Percentiles rank a stretch among this genome's conserved stretches.
phyloP scores from a whole-genome alignment of 2,888 invertebrate species.

The Euspilapteryx auroguttella region DNA sequence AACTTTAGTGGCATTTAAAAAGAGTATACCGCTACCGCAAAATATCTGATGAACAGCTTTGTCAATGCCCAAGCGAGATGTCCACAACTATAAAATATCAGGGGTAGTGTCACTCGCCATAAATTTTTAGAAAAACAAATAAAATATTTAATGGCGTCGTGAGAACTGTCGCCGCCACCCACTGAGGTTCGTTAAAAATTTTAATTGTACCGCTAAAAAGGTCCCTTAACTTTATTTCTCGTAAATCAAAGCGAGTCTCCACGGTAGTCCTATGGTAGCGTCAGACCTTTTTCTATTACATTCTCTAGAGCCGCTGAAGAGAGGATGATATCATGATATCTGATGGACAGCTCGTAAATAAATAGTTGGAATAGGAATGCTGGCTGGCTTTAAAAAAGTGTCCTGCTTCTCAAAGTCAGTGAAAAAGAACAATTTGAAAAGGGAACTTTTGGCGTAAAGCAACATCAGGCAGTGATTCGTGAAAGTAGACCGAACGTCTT shows the following conservation, averaged over 20 bases:
- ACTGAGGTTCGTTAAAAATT: conserved; percentile 55
- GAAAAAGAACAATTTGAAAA: background rate
- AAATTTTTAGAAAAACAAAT: conserved; percentile 37
- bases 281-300: conserved; percentile 11
- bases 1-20: too few relatives aligned
- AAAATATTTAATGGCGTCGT: conserved; percentile 57
- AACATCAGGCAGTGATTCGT: conserved; percentile 22
- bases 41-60: too few relatives aligned
- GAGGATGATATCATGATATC: conserved; percentile 9
- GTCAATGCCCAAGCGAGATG: conserved; percentile 16
- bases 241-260: conserved; percentile 47
- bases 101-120: conserved; percentile 17
- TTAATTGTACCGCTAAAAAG: conserved; percentile 55
- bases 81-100: conserved; percentile 24
- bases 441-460: background rate
- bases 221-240: conserved; percentile 40
- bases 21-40: too few relatives aligned
- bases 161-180: conserved; percentile 60
- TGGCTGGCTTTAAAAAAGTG: too few relatives aligned
- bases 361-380: conserved; percentile 7
- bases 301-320: conserved; percentile 4
- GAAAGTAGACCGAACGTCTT: conserved; percentile 25
- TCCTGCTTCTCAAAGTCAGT: too few relatives aligned
- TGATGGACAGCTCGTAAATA: conserved; percentile 12
- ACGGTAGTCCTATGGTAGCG: conserved; percentile 26